Percentiles rank a stretch among this genome's conserved stretches.
These are phyloP conservation scores for Picathartes gymnocephalus DNA, from an alignment of 2,113 vertebrate genomes.

Conservation along the genomic window DNA sequence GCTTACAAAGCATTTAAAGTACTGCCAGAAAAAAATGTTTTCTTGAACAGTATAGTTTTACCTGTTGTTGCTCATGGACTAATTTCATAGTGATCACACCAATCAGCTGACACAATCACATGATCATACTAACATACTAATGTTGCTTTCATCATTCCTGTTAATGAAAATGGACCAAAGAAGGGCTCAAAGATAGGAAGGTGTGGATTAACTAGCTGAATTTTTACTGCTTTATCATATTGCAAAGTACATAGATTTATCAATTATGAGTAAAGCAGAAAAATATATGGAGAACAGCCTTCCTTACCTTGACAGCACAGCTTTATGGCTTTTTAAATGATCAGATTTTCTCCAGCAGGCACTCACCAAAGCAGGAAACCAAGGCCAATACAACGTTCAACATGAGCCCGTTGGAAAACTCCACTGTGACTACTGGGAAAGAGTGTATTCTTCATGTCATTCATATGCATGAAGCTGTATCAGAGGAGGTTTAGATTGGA, in stretches of 20 bases:
- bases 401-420: too few species aligned
- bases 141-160: background rate
- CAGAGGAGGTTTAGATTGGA: too few species aligned
- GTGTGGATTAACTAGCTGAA: background rate
- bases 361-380: background rate
- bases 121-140: background rate
- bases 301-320: background rate
- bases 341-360: background rate
- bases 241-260: background rate
- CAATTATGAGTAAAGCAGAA: background rate
- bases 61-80: background rate
- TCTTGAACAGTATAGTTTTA: background rate
- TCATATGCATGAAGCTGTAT: too few species aligned
- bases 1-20: background rate
- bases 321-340: background rate
- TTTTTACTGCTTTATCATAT: background rate
- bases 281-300: background rate
- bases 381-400: background rate
- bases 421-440: too few species aligned
- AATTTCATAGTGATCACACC: background rate
- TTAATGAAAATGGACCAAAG: background rate
- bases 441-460: too few species aligned
- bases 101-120: background rate
- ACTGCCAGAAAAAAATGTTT: background rate
- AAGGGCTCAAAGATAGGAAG: background rate